Evolutionary conservation across 1,140 invertebrate species (phyloP), one percentile per base, ranked within the genome.

Genomic region (Apis mellifera): DNA sequence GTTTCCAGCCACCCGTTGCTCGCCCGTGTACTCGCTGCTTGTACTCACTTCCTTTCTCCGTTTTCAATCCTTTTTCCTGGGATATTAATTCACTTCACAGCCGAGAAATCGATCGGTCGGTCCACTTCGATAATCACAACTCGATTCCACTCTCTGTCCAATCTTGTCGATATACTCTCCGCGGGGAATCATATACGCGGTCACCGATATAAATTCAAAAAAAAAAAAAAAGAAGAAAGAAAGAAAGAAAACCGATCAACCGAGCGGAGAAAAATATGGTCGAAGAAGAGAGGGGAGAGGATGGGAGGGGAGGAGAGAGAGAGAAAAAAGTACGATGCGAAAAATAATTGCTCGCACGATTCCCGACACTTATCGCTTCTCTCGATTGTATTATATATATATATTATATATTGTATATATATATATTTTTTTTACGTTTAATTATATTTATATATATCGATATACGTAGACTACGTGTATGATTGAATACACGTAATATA

Each of bases 1-100:
- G 93, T 93, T 92, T 94, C 92, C 90, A 92, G 90, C 93, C 93
- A 92, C 90, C 89, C 85, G 4, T 42, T 90, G 76, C 86, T 89
- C 89, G 84, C 90, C 90, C 83, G 81, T 88, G 84, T 90, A 59
- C 65, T 42, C 32, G 72, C 78, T 83, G 79, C 76, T n/a, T n/a
- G n/a, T n/a, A n/a, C n/a, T 83, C 84, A 72, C 81, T 85, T 89
- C 83, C 85, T 87, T 84, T 83, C 87, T 84, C 79, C 82, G 74
- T 84, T 68, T 42, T 85, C 86, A 64, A 80, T 78, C 64, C 66
- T 83, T 82, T n/a, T 81, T 70, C 71, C 82, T 71, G 68, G 78
- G 55, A 65, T 78, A 77, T 85, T 74, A 50, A 77, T 82, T 76
- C 82, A 84, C 84, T 84, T 83, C 81, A 86, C 87, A 81, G 82